Evolutionary conservation across 2,888 invertebrate genomes (phyloP).

Genomic region (Oxytorus armatus): DNA sequence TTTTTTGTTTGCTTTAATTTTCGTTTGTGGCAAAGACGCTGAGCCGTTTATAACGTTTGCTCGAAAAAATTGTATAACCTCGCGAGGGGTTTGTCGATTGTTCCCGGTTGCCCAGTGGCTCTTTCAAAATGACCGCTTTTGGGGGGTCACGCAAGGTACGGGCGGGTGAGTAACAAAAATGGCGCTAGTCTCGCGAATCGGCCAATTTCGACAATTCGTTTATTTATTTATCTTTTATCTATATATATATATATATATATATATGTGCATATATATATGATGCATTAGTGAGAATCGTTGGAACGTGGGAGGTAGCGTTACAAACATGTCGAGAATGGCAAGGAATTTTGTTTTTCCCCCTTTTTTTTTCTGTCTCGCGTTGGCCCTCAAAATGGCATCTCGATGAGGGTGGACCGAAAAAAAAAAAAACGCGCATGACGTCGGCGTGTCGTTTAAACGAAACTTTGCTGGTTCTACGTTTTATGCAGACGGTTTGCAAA

Average conservation of each 20-base stretch:
- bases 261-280: constrained; percentile 26
- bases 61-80: constrained; percentile 77
- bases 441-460: constrained; percentile 57
- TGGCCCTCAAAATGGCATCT: constrained; percentile 14
- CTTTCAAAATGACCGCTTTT: constrained; percentile 83
- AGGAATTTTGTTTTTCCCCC: constrained; percentile 7
- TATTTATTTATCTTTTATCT: constrained; percentile 43
- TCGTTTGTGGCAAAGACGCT: constrained; percentile 22
- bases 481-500: constrained; percentile 76
- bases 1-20: neutral
- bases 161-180: constrained; percentile 74
- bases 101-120: constrained; percentile 79
- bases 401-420: neutral
- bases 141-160: constrained; percentile 78
- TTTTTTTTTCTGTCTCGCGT: constrained; percentile 4
- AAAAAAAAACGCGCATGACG: constrained; percentile 32
- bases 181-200: constrained; percentile 48
- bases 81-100: constrained; percentile 73
- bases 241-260: constrained; percentile 26
- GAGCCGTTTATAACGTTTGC: constrained; percentile 66
- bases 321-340: constrained; percentile 1
- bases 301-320: constrained; percentile 62
- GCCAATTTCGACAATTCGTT: constrained; percentile 57
- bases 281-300: constrained; percentile 65
- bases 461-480: constrained; percentile 78